Conservation (phyloP, 1,140 invertebrate genomes). For the Trissolcus basalis region DNA sequence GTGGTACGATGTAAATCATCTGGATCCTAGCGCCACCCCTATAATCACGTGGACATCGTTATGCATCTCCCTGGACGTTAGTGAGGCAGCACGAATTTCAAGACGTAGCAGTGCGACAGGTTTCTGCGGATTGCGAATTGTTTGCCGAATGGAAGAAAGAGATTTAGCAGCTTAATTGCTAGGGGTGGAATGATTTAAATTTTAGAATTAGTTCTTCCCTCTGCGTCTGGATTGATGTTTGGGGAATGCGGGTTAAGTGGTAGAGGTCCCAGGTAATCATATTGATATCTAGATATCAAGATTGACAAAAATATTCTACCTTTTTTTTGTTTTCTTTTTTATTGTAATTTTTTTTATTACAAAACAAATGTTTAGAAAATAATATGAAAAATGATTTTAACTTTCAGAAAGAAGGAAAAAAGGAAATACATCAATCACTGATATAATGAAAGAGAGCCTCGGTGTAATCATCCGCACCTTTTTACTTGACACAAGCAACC, state of each 20-base stretch:
- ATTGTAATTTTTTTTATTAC: too few species aligned
- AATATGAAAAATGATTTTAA: too few species aligned
- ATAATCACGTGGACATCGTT: constrained; percentile 67
- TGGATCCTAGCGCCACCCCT: constrained; percentile 68
- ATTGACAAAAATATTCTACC: too few species aligned
- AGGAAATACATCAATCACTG: too few species aligned
- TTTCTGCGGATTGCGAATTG: constrained; percentile 16
- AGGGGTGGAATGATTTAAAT: constrained; percentile 38
- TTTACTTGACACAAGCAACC: neutral
- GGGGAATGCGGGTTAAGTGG: too few species aligned
- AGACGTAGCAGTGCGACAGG: constrained; percentile 43
- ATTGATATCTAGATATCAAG: too few species aligned
- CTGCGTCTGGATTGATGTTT: neutral
- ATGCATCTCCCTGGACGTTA: constrained; percentile 40
- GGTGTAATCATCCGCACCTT: neutral
- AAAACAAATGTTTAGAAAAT: too few species aligned
- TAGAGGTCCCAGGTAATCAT: too few species aligned
- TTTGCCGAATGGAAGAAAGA: neutral
- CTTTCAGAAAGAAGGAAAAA: neutral
- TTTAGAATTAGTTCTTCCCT: constrained; percentile 22
- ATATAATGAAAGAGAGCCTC: too few species aligned
- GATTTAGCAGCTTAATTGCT: constrained; percentile 22
- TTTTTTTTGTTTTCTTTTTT: too few species aligned
- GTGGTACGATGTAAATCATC: constrained; percentile 69
- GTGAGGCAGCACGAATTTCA: constrained; percentile 27